Evolutionary conservation across 2,888 invertebrate species (phyloP).

Genomic region (Podabrus alpinus): DNA sequence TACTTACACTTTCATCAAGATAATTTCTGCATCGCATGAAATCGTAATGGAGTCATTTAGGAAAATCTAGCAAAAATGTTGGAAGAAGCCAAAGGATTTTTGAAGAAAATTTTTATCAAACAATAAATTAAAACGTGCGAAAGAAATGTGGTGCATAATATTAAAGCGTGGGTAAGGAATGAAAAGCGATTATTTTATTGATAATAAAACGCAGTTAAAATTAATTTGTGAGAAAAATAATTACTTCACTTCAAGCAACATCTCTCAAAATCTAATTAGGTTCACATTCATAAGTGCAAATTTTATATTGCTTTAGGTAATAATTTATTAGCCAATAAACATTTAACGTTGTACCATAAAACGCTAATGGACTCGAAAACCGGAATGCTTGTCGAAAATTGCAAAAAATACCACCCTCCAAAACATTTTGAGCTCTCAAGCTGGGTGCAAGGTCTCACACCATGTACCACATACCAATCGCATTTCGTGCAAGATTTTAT

Average conservation of each 20-base stretch:
- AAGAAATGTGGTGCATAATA: background rate
- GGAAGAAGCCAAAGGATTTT: background rate
- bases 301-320: background rate
- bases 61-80: background rate
- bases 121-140: background rate
- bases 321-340: background rate
- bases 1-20: background rate
- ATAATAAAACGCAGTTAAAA: background rate
- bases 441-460: background rate
- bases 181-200: background rate
- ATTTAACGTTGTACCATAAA: background rate
- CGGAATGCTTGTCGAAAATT: background rate
- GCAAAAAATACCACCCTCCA: background rate
- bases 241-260: background rate
- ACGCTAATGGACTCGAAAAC: background rate
- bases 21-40: background rate
- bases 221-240: background rate
- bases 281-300: background rate
- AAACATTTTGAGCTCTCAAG: background rate
- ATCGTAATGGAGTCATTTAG: background rate
- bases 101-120: background rate
- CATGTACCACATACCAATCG: background rate
- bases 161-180: background rate
- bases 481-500: background rate
- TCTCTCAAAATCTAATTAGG: background rate